Percentiles rank a stretch among this genome's conserved stretches.
Conservation (phyloP, 2,113 vertebrate species). For the Gymnobelideus leadbeateri region DNA sequence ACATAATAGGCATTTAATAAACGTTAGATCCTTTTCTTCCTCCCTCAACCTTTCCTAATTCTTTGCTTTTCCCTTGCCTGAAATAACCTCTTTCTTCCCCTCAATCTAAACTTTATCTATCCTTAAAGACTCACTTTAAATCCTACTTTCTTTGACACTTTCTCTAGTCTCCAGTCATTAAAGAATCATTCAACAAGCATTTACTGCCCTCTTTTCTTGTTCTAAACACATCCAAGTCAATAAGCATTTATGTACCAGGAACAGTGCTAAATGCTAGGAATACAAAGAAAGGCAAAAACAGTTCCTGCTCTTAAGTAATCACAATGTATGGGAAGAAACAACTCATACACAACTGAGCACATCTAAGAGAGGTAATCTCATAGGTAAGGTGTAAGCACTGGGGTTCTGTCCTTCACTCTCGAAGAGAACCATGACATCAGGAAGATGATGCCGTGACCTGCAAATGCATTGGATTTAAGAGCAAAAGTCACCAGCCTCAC, state of each 20-base stretch:
- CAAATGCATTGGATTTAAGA: no score
- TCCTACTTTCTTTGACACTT: not conserved
- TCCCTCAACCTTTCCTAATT: not conserved
- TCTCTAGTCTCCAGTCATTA: not conserved
- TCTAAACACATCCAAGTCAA: not conserved
- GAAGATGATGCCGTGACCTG: no score
- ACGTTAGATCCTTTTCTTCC: not conserved
- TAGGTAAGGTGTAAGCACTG: not conserved
- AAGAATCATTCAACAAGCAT: not conserved
- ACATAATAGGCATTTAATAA: not conserved
- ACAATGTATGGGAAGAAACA: not conserved
- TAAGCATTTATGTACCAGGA: not conserved
- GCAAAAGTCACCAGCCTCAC: no score
- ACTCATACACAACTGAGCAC: not conserved
- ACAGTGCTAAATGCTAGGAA: not conserved
- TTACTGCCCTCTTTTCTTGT: not conserved
- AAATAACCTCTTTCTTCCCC: not conserved
- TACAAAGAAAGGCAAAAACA: not conserved
- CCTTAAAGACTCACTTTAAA: conserved; percentile 15
- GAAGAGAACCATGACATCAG: no score
- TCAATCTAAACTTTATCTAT: not conserved
- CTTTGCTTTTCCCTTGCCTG: not conserved
- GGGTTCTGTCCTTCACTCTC: no score
- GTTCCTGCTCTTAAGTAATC: not conserved
- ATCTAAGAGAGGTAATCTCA: not conserved